Percentiles rank a stretch among this genome's conserved stretches.
phyloP scores from a whole-genome alignment of 1,140 invertebrate species.

The Ericerus pela region DNA sequence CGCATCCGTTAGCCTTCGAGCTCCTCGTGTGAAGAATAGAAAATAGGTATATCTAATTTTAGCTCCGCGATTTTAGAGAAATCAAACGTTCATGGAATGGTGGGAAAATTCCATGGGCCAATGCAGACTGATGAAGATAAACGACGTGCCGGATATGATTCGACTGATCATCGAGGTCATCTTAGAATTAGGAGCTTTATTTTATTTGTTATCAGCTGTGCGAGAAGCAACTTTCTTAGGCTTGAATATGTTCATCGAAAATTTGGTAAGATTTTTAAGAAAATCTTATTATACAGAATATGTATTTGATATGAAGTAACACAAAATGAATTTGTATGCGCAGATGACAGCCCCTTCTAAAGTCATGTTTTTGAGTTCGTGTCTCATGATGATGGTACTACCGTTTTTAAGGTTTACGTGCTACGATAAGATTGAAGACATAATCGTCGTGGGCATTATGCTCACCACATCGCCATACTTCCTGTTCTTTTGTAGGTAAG shows the following conservation, averaged over 20 bases:
- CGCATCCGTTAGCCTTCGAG: too few species aligned
- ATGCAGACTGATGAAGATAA: slow-evolving; percentile 48
- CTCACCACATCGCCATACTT: slow-evolving; percentile 91
- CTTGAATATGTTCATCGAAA: slow-evolving; percentile 77
- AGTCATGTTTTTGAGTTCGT: slow-evolving; percentile 87
- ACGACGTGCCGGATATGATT: slow-evolving; percentile 40
- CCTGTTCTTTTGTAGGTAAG: slow-evolving; percentile 89
- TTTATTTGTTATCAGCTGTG: slow-evolving; percentile 64
- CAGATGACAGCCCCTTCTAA: slow-evolving; percentile 77
- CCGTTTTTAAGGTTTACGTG: slow-evolving; percentile 72
- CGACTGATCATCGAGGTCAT: slow-evolving; percentile 50
- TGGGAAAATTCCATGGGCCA: slow-evolving; percentile 53
- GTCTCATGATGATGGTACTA: slow-evolving; percentile 67
- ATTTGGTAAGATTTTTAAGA: slow-evolving; percentile 55
- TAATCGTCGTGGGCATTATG: slow-evolving; percentile 84
- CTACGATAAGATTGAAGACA: slow-evolving; percentile 69
- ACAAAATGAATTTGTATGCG: slow-evolving; percentile 17
- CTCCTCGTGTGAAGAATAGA: too few species aligned
- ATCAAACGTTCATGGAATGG: slow-evolving; percentile 28
- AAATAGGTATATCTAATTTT: too few species aligned
- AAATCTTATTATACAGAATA: neutral
- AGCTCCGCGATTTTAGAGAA: neutral
- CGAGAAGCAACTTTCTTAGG: slow-evolving; percentile 71
- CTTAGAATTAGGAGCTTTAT: slow-evolving; percentile 56
- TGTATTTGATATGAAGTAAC: neutral